phyloP scores from a whole-genome alignment of 2,113 vertebrate genomes.

The Eleginops maclovinus region DNA sequence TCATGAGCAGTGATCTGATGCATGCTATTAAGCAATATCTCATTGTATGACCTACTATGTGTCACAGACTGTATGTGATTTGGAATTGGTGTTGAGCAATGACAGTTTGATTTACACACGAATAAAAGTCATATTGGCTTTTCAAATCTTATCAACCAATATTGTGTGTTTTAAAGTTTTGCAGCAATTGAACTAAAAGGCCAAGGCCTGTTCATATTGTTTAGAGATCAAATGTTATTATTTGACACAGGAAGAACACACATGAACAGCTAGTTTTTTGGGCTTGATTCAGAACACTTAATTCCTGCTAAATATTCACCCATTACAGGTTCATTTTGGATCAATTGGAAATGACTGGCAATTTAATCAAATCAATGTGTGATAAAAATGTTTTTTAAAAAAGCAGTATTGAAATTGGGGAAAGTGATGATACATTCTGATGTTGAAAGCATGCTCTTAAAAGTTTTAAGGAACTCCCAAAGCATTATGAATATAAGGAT shows the following conservation, averaged over 20 bases:
- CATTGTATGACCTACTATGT: constrained; percentile 1
- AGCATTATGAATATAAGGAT: background rate
- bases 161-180: background rate
- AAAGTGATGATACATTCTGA: background rate
- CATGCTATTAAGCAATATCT: constrained; percentile 18
- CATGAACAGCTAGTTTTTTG: no score
- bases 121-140: background rate
- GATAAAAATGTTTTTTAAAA: no score
- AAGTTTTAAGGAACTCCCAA: constrained; percentile 10
- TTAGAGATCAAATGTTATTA: background rate
- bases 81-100: background rate
- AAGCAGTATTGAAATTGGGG: no score
- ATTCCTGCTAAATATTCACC: background rate
- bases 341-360: background rate
- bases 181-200: background rate
- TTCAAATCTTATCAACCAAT: background rate
- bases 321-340: background rate
- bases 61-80: background rate
- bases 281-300: background rate
- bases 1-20: constrained; percentile 29
- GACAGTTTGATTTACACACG: background rate
- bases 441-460: constrained; percentile 3
- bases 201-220: background rate
- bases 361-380: background rate
- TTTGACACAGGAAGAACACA: background rate